Percentiles rank a stretch among this genome's conserved stretches.
Conservation (phyloP, 1,140 invertebrate genomes). For the Anthonomus grandis region DNA sequence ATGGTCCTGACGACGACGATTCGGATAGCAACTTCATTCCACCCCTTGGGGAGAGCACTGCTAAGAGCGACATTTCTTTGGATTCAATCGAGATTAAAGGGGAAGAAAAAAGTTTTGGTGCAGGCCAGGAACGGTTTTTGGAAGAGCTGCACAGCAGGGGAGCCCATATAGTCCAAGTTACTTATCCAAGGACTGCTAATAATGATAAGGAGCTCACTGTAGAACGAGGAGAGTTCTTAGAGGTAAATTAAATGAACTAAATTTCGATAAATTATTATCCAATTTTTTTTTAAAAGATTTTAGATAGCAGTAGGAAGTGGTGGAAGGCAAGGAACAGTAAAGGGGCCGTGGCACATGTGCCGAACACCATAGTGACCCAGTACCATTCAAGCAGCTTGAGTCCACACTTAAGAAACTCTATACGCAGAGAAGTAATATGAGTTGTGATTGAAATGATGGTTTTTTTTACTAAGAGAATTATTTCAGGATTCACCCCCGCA, state of each 20-base stretch:
- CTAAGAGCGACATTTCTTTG: constrained; percentile 69
- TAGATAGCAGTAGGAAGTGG: constrained; percentile 96
- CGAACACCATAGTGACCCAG: constrained; percentile 91
- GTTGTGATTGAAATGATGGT: neutral
- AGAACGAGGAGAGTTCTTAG: constrained; percentile 89
- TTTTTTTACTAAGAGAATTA: neutral
- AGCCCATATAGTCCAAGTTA: constrained; percentile 86
- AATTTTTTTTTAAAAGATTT: constrained; percentile 57
- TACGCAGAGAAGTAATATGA: constrained; percentile 32
- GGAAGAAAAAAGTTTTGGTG: constrained; percentile 49
- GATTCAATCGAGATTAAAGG: constrained; percentile 70
- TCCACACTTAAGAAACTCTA: constrained; percentile 47
- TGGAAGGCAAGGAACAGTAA: constrained; percentile 93
- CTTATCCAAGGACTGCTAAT: constrained; percentile 93
- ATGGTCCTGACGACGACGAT: constrained; percentile 55
- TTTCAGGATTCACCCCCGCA: constrained; percentile 23
- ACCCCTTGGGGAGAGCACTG: constrained; percentile 51
- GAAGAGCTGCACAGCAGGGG: constrained; percentile 71
- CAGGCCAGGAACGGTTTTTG: constrained; percentile 63
- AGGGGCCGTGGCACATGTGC: constrained; percentile 89
- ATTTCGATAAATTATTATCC: neutral
- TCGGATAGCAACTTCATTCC: constrained; percentile 39
- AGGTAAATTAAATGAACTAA: constrained; percentile 61
- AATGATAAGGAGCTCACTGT: constrained; percentile 98
- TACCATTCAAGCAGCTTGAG: constrained; percentile 23